Percentiles rank a stretch among this genome's conserved stretches.
These are phyloP conservation scores for Subacronicta megacephala DNA, from an alignment of 2,888 invertebrate species.

Conservation along the genomic window DNA sequence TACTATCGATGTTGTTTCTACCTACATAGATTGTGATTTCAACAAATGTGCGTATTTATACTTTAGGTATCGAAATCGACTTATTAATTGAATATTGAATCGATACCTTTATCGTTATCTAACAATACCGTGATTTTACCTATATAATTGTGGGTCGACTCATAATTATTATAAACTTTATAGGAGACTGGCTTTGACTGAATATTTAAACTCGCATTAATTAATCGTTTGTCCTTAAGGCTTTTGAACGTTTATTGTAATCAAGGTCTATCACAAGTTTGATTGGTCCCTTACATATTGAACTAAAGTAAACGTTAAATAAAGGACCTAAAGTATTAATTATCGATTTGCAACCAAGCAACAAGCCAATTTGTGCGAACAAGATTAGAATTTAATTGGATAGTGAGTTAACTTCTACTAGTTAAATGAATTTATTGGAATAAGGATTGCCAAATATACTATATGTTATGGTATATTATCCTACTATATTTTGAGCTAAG, in stretches of 20 bases:
- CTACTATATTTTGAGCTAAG: no score
- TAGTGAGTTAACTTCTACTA: conserved; percentile 3
- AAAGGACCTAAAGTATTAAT: conserved; percentile 39
- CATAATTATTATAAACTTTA: conserved; percentile 44
- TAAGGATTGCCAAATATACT: no score
- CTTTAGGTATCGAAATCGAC: conserved; percentile 24
- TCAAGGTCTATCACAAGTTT: conserved; percentile 36
- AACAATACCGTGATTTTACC: conserved; percentile 36
- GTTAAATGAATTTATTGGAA: conserved; percentile 17
- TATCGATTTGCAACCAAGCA: conserved; percentile 23
- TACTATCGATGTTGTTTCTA: conserved; percentile 39
- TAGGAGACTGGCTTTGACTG: conserved; percentile 35
- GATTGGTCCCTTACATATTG: conserved; percentile 37
- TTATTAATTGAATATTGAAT: conserved; percentile 7
- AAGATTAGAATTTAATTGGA: conserved; percentile 17
- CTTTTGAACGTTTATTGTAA: conserved; percentile 42
- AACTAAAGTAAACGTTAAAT: conserved; percentile 28
- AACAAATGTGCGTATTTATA: conserved; percentile 36
- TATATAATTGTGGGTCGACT: conserved; percentile 29
- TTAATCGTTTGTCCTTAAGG: conserved; percentile 47
- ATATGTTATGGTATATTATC: no score
- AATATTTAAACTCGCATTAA: conserved; percentile 41
- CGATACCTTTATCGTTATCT: conserved; percentile 31
- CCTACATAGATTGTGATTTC: conserved; percentile 32
- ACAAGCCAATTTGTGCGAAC: conserved; percentile 41